These are phyloP conservation scores for Pogonophryne albipinna DNA, from an alignment of 2,797 vertebrate species.

Conservation along the genomic window DNA sequence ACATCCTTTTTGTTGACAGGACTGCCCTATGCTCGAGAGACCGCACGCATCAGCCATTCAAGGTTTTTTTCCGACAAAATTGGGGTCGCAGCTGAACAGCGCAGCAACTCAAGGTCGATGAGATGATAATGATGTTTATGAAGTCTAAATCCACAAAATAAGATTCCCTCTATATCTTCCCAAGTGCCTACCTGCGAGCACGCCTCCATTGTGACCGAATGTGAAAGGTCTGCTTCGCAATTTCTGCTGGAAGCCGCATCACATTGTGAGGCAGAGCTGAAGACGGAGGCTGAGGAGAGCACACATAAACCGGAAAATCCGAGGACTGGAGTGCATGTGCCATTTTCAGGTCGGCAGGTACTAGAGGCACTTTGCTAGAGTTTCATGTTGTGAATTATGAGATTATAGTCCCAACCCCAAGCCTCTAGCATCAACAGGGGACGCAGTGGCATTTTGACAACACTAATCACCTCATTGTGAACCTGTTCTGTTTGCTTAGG, in stretches of 20 bases:
- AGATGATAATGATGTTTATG: slow-evolving; percentile 81
- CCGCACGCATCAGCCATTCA: slow-evolving; percentile 49
- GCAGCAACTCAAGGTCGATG: slow-evolving; percentile 60
- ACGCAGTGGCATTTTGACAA: slow-evolving; percentile 70
- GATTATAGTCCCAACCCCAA: slow-evolving; percentile 57
- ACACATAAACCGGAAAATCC: slow-evolving; percentile 16
- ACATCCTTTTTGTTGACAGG: slow-evolving; percentile 62
- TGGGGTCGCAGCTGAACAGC: slow-evolving; percentile 69
- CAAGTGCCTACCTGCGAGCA: slow-evolving; percentile 61
- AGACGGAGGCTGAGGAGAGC: slow-evolving; percentile 35
- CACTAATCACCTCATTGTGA: slow-evolving; percentile 71
- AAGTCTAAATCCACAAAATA: slow-evolving; percentile 78
- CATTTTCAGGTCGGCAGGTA: slow-evolving; percentile 26
- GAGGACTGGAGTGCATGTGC: slow-evolving; percentile 6
- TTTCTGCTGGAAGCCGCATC: slow-evolving; percentile 49
- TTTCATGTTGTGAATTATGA: slow-evolving; percentile 42
- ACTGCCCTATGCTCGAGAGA: slow-evolving; percentile 53
- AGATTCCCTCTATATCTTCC: slow-evolving; percentile 66
- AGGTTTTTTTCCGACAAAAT: slow-evolving; percentile 68
- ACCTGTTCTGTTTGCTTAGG: slow-evolving; percentile 62
- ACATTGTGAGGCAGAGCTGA: slow-evolving; percentile 31
- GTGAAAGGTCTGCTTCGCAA: slow-evolving; percentile 63
- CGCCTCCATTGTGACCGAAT: slow-evolving; percentile 49
- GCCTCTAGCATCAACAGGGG: slow-evolving; percentile 46
- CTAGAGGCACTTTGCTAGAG: slow-evolving; percentile 21